Conservation (phyloP, 2,113 vertebrate genomes). For the Rostratula benghalensis region DNA sequence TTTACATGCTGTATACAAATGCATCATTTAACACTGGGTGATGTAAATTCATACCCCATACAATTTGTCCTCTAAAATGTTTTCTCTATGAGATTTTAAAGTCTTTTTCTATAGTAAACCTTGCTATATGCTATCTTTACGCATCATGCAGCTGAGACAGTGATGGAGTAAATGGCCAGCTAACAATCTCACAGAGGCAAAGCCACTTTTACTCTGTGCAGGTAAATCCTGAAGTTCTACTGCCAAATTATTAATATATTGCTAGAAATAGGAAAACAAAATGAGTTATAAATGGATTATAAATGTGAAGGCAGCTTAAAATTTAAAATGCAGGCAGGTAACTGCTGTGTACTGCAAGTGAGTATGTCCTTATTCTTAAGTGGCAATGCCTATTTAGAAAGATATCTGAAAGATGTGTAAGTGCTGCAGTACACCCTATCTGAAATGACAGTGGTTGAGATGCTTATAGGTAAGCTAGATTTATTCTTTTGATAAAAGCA, state of each 20-base stretch:
- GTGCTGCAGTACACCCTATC: neutral
- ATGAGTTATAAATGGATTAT: neutral
- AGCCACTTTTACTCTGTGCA: neutral
- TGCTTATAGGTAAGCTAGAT: neutral
- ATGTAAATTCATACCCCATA: neutral
- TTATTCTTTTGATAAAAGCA: neutral
- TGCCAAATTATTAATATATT: neutral
- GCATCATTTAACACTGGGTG: neutral
- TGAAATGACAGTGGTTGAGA: neutral
- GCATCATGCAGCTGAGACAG: neutral
- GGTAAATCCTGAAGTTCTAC: neutral
- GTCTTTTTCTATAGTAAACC: neutral
- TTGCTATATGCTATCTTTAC: neutral
- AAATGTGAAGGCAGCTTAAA: neutral
- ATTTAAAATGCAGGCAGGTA: neutral
- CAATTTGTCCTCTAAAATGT: neutral
- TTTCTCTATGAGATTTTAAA: neutral
- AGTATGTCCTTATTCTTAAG: neutral
- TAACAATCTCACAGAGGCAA: neutral
- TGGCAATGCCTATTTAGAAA: neutral
- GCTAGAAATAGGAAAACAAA: neutral
- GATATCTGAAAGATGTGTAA: neutral
- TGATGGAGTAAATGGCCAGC: neutral
- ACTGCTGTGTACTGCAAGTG: neutral
- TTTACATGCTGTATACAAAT: neutral